A percentile compares a stretch with the other conserved stretches of the same genome.
phyloP scores from a whole-genome alignment of 2,113 vertebrate genomes.

The Nycticryphes semicollaris region DNA sequence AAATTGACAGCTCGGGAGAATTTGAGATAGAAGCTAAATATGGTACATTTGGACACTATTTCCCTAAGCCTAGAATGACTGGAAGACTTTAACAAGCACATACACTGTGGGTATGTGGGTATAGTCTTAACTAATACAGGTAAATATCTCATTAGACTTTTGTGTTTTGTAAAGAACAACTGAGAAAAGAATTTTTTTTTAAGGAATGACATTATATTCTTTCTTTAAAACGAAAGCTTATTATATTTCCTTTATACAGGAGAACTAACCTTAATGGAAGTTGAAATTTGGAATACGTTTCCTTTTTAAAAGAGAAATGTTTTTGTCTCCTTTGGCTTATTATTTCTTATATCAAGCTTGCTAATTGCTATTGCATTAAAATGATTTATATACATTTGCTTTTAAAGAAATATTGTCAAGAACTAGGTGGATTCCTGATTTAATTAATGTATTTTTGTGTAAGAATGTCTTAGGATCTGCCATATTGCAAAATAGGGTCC shows the following conservation, averaged over 20 bases:
- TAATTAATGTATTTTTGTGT: neutral
- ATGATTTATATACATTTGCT: neutral
- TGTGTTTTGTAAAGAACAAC: slow-evolving; percentile 52
- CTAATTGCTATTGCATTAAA: slow-evolving; percentile 30
- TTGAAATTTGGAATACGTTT: slow-evolving; percentile 50
- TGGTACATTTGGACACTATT: slow-evolving; percentile 86
- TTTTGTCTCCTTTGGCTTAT: slow-evolving; percentile 26
- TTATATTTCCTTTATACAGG: slow-evolving; percentile 44
- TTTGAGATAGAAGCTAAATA: slow-evolving; percentile 87
- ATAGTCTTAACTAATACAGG: slow-evolving; percentile 71
- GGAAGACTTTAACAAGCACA: slow-evolving; percentile 80
- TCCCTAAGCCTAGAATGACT: slow-evolving; percentile 79
- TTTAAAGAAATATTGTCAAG: neutral
- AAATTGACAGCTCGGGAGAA: slow-evolving; percentile 86
- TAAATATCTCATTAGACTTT: slow-evolving; percentile 69
- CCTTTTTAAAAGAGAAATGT: slow-evolving; percentile 39
- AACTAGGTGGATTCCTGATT: neutral
- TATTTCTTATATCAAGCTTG: slow-evolving; percentile 19
- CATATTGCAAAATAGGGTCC: slow-evolving; percentile 15
- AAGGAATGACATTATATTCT: neutral
- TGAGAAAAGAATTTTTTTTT: neutral
- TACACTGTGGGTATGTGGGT: slow-evolving; percentile 70
- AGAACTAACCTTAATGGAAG: neutral
- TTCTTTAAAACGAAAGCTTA: slow-evolving; percentile 54
- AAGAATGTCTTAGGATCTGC: slow-evolving; percentile 13